These are phyloP conservation scores for Caenorhabditis macrosperma DNA, from an alignment of 2,888 invertebrate genomes.

Conservation along the genomic window DNA sequence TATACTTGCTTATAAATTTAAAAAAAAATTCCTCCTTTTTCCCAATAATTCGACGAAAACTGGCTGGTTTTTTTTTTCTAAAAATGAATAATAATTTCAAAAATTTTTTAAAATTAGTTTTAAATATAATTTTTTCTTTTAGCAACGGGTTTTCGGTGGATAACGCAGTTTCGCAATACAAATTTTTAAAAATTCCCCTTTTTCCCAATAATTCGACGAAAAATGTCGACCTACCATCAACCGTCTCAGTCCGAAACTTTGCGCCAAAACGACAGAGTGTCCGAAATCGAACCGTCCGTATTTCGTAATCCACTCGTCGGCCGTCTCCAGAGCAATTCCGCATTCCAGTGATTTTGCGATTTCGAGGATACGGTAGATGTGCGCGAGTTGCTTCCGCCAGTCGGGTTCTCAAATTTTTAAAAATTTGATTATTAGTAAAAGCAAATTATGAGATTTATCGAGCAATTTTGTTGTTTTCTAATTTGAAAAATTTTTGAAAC, in stretches of 20 bases:
- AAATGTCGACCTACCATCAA: conserved; percentile 11
- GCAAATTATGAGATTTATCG: no score
- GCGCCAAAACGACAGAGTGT: conserved; percentile 11
- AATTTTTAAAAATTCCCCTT: no score
- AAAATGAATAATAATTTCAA: no score
- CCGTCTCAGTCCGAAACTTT: conserved; percentile 21
- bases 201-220: neutral
- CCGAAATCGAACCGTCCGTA: conserved; percentile 7
- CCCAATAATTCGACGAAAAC: no score
- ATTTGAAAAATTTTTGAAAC: no score
- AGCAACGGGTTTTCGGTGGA: neutral
- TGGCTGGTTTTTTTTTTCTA: no score
- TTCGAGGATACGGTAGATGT: conserved; percentile 13
- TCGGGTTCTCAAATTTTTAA: conserved; percentile 3
- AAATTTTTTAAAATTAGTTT: conserved; percentile 17
- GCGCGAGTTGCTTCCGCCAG: conserved; percentile 1
- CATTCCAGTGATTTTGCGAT: conserved; percentile 21
- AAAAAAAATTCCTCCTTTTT: no score
- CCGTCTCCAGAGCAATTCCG: conserved; percentile 5
- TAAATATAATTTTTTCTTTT: neutral
- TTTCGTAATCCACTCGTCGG: conserved; percentile 31
- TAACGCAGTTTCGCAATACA: neutral
- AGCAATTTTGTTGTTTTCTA: no score
- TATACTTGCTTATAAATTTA: no score
- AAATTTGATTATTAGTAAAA: neutral